Evolutionary conservation across 1,140 invertebrate genomes (phyloP).

Genomic region (Bradynema listronoti): DNA sequence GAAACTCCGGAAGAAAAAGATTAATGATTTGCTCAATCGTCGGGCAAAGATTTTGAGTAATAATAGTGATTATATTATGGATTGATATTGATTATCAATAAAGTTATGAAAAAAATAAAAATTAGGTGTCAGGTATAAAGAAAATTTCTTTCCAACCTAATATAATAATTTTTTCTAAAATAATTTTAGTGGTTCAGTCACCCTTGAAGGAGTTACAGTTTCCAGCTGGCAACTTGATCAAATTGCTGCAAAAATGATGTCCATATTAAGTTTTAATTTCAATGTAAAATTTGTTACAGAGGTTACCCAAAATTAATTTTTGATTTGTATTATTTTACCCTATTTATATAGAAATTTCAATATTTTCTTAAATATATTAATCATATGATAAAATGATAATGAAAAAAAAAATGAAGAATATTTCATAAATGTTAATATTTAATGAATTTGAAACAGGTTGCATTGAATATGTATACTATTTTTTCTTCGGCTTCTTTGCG

Average conservation of each 20-base stretch:
- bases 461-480: not conserved
- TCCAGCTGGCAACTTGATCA: slow-evolving; percentile 3
- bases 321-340: not conserved
- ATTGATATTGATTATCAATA: not conserved
- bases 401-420: too few species aligned
- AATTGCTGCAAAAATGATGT: slow-evolving; percentile 2
- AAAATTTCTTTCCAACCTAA: too few species aligned
- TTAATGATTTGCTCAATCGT: not conserved
- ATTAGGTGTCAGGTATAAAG: too few species aligned
- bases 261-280: slow-evolving; percentile 3
- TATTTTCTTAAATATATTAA: not conserved
- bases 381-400: not conserved
- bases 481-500: not conserved
- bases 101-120: not conserved
- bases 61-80: not conserved
- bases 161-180: not conserved
- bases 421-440: too few species aligned
- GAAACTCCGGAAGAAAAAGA: too few species aligned
- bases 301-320: not conserved
- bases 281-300: slow-evolving; percentile 2
- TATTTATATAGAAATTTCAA: not conserved
- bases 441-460: not conserved
- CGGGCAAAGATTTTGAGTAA: not conserved
- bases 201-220: not conserved
- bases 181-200: slow-evolving; percentile 6